Evolutionary conservation across 1,140 invertebrate species (phyloP).

Genomic region (Drosophila malerkotliana): DNA sequence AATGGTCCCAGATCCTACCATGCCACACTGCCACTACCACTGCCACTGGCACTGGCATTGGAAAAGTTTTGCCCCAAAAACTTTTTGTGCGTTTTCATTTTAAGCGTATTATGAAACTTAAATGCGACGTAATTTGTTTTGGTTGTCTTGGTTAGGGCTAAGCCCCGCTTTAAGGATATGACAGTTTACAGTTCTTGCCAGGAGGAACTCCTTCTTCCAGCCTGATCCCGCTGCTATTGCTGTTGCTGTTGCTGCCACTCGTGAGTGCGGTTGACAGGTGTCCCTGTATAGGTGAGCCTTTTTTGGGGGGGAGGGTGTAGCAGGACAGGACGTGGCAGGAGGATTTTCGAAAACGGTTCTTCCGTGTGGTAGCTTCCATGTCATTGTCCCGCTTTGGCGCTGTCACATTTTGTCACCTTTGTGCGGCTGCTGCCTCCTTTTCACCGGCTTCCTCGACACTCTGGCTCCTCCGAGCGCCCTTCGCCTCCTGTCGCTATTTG

Average conservation of each 20-base stretch:
- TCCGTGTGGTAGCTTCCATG: conserved; percentile 17
- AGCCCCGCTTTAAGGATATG: conserved; percentile 62
- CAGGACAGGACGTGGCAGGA: not conserved
- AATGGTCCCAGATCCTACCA: conserved; percentile 25
- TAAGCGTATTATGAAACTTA: conserved; percentile 79
- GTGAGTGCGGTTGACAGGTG: conserved; percentile 59
- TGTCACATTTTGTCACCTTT: conserved; percentile 59
- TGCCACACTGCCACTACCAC: not conserved
- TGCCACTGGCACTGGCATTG: not conserved
- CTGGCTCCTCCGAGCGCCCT: not conserved
- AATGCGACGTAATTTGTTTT: conserved; percentile 79
- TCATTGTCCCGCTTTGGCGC: conserved; percentile 51
- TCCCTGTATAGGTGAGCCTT: conserved; percentile 27
- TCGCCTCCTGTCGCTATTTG: conserved; percentile 37
- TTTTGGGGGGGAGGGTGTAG: not conserved
- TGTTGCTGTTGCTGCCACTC: conserved; percentile 7
- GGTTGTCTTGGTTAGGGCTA: conserved; percentile 60
- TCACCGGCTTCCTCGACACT: conserved; percentile 12
- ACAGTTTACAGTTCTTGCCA: conserved; percentile 41
- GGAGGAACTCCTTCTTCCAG: not conserved
- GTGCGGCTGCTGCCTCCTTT: conserved; percentile 28
- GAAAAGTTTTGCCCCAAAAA: conserved; percentile 21
- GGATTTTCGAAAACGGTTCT: not conserved
- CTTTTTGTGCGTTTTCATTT: conserved; percentile 66
- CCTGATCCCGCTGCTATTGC: not conserved